A percentile compares a stretch with the other conserved stretches of the same genome.
Conservation (phyloP, 2,797 vertebrate species). For the Enteromius fasciolatus region DNA sequence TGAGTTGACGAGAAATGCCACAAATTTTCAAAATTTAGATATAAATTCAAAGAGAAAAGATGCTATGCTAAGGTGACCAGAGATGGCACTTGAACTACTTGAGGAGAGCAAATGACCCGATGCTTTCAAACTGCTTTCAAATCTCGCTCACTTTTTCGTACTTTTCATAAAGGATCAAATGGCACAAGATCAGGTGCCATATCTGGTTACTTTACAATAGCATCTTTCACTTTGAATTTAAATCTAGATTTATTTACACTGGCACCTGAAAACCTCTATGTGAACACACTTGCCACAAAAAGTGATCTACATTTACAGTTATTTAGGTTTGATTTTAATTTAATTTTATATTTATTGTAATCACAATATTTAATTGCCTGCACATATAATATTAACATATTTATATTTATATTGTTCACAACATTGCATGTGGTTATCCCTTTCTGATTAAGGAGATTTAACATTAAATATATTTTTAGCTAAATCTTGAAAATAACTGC, state of each 20-base stretch:
- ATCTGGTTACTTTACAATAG: too few relatives aligned
- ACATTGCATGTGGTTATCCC: background rate
- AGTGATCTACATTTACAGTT: background rate
- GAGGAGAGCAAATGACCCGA: too few relatives aligned
- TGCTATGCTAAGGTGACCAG: too few relatives aligned
- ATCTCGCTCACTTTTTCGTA: too few relatives aligned
- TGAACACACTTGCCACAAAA: background rate
- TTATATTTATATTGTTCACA: background rate
- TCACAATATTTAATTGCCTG: background rate
- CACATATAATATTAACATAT: background rate
- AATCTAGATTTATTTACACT: too few relatives aligned
- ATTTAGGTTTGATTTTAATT: background rate
- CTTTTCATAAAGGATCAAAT: too few relatives aligned
- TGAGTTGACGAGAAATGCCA: background rate
- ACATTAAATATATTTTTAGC: background rate
- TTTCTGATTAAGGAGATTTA: background rate
- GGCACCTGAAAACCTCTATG: background rate
- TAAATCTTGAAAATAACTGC: background rate
- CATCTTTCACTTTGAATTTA: too few relatives aligned
- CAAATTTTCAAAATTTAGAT: too few relatives aligned
- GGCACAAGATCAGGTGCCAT: too few relatives aligned
- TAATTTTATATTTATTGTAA: background rate
- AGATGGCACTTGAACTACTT: too few relatives aligned
- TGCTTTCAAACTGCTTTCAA: too few relatives aligned
- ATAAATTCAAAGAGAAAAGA: too few relatives aligned